Conservation (phyloP, 2,888 invertebrate species). For the Drosophila anceps region DNA sequence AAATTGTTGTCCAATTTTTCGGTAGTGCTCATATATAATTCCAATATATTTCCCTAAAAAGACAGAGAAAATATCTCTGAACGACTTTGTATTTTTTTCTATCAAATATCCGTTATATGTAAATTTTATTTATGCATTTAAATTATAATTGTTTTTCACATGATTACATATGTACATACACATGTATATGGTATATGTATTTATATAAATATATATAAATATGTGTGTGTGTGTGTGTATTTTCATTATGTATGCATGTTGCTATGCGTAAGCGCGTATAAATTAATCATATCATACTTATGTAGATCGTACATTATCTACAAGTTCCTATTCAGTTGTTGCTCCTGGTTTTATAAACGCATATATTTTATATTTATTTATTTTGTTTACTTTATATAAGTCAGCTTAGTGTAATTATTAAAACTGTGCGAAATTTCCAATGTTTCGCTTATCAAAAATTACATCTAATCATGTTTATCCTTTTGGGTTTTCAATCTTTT, state of each 20-base stretch:
- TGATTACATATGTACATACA: constrained; percentile 53
- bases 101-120: constrained; percentile 60
- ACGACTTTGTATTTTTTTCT: constrained; percentile 25
- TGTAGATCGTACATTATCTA: constrained; percentile 75
- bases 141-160: constrained; percentile 51
- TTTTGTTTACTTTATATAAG: constrained; percentile 45
- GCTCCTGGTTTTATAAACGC: constrained; percentile 62
- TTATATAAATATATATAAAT: constrained; percentile 24
- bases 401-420: constrained; percentile 63
- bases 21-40: neutral
- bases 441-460: constrained; percentile 69
- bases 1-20: no score
- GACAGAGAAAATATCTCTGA: neutral
- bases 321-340: constrained; percentile 68
- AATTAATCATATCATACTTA: constrained; percentile 65
- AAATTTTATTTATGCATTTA: constrained; percentile 62
- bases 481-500: constrained; percentile 1
- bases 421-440: constrained; percentile 62
- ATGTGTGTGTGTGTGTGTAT: constrained; percentile 27
- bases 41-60: neutral
- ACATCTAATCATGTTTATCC: constrained; percentile 47
- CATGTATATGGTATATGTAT: constrained; percentile 48
- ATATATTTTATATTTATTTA: constrained; percentile 37
- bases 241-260: constrained; percentile 56
- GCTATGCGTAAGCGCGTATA: constrained; percentile 75